Percentiles rank a stretch among this genome's conserved stretches.
Conservation (phyloP, 2,797 vertebrate genomes). For the Neosilurus hyrtlii region DNA sequence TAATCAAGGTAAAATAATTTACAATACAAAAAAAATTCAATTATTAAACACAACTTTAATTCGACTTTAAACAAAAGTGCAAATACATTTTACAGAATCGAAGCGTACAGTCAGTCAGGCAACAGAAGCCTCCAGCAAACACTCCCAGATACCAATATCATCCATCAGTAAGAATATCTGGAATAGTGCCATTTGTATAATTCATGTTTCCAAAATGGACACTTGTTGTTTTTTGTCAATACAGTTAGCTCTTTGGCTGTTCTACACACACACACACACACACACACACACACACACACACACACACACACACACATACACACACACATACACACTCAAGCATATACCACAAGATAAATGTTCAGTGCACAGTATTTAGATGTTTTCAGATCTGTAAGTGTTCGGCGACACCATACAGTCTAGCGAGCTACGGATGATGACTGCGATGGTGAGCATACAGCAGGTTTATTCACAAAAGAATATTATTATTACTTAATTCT, state of each 20-base stretch:
- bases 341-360: conserved; percentile 3
- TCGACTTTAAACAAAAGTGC: conserved; percentile 20
- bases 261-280: conserved; percentile 24
- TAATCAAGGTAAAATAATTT: conserved; percentile 22
- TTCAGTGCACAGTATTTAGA: conserved; percentile 21
- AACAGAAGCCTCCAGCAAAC: conserved; percentile 25
- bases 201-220: background rate
- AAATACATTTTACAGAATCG: conserved; percentile 21
- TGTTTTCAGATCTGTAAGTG: conserved; percentile 14
- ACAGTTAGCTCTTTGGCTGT: conserved; percentile 46
- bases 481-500: conserved; percentile 37
- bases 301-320: conserved; percentile 10
- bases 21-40: conserved; percentile 48
- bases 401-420: conserved; percentile 13
- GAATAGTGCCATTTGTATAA: conserved; percentile 31
- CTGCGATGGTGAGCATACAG: conserved; percentile 24
- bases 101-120: conserved; percentile 18
- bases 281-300: conserved; percentile 8
- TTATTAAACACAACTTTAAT: conserved; percentile 21
- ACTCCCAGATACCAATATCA: conserved; percentile 35
- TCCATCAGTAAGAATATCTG: conserved; percentile 23
- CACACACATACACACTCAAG: conserved; percentile 10
- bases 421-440: conserved; percentile 31
- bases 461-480: conserved; percentile 28
- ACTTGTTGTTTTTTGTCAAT: background rate